A percentile compares a stretch with the other conserved stretches of the same genome.
phyloP scores from a whole-genome alignment of 1,140 invertebrate genomes.

The Anoplolepis gracilipes region DNA sequence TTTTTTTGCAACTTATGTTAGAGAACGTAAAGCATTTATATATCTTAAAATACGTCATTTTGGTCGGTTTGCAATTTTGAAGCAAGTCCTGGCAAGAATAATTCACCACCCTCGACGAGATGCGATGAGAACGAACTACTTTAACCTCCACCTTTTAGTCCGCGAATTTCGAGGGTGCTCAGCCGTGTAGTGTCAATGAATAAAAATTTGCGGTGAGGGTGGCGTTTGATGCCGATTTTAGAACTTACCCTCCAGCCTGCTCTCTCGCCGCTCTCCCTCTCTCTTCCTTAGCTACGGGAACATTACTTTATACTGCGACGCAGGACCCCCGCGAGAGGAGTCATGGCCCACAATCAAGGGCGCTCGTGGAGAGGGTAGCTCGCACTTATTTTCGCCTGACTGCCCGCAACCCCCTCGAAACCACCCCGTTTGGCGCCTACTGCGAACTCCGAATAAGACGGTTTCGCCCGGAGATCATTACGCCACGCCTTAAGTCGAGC shows the following conservation, averaged over 20 bases:
- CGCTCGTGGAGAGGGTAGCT: conserved; percentile 75
- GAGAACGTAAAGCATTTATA: conserved; percentile 7
- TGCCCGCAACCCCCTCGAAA: conserved; percentile 74
- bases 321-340: conserved; percentile 67
- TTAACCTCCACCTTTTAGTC: conserved; percentile 71
- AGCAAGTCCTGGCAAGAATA: conserved; percentile 11
- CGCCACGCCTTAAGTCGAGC: conserved; percentile 85
- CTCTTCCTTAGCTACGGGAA: conserved; percentile 59
- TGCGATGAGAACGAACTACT: conserved; percentile 45
- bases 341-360: conserved; percentile 82
- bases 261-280: conserved; percentile 35
- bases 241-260: conserved; percentile 68
- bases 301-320: conserved; percentile 72
- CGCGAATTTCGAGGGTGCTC: conserved; percentile 74
- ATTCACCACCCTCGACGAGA: conserved; percentile 41
- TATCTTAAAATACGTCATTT: not conserved
- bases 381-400: conserved; percentile 84
- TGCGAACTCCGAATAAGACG: conserved; percentile 76
- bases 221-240: conserved; percentile 83
- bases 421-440: conserved; percentile 51
- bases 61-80: not conserved
- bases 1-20: not conserved
- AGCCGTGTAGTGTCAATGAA: conserved; percentile 85
- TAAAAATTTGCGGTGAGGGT: conserved; percentile 84
- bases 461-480: conserved; percentile 83